These are phyloP conservation scores for Penaeus vannamei DNA, from an alignment of 1,140 invertebrate genomes.

Conservation along the genomic window DNA sequence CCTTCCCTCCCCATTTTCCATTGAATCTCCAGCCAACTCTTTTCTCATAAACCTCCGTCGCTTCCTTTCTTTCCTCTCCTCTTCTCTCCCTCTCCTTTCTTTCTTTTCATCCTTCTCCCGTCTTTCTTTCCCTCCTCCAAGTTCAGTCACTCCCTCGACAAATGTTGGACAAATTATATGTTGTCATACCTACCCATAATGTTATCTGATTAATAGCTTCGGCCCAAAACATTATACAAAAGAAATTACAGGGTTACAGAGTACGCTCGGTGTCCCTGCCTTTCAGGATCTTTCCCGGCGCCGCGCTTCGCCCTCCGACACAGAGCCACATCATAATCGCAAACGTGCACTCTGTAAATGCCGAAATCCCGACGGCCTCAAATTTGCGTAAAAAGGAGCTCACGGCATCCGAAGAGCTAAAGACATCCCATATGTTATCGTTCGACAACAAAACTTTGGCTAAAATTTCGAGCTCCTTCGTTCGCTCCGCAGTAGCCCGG, in stretches of 20 bases:
- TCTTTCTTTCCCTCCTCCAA: conserved; percentile 1
- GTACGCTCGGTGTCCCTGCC: too few relatives aligned
- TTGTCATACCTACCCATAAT: conserved; percentile 25
- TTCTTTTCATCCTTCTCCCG: conserved; percentile 5
- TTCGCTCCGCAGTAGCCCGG: not conserved
- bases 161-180: conserved; percentile 35
- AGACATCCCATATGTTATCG: too few relatives aligned
- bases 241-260: not conserved
- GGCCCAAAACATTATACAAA: too few relatives aligned
- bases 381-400: too few relatives aligned
- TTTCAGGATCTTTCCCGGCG: too few relatives aligned
- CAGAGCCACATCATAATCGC: too few relatives aligned
- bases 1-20: not conserved
- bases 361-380: too few relatives aligned
- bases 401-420: too few relatives aligned
- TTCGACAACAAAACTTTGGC: too few relatives aligned
- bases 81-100: conserved; percentile 11
- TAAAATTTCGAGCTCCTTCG: too few relatives aligned
- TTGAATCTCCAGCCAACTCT: not conserved
- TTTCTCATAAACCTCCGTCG: not conserved
- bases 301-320: too few relatives aligned
- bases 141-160: conserved; percentile 21
- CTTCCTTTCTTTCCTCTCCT: not conserved
- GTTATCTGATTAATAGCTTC: conserved; percentile 28
- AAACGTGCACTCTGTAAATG: too few relatives aligned